Percentiles rank a stretch among this genome's conserved stretches.
phyloP scores from a whole-genome alignment of 1,140 invertebrate genomes.

The Globodera rostochiensis region DNA sequence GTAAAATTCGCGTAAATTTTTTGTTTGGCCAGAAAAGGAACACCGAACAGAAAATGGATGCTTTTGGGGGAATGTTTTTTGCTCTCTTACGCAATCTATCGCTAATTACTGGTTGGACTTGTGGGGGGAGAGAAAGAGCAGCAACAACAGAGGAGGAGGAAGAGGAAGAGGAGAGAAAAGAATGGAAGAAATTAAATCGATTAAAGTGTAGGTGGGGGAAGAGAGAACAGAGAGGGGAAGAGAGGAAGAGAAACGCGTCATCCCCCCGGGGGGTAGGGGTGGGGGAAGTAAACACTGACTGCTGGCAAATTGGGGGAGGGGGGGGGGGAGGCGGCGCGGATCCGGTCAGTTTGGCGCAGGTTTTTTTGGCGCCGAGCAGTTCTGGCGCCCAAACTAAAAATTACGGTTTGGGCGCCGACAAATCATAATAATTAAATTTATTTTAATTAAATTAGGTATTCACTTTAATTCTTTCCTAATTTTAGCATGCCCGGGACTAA shows the following conservation, averaged over 20 bases:
- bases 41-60: not conserved
- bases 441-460: no score
- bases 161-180: not conserved
- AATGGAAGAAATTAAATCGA: not conserved
- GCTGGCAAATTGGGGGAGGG: not conserved
- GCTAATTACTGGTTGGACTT: not conserved
- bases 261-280: not conserved
- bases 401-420: no score
- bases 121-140: not conserved
- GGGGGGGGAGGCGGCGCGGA: not conserved
- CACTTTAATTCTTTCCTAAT: no score
- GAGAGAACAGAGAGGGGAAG: not conserved
- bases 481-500: no score
- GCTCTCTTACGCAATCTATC: slow-evolving; percentile 12
- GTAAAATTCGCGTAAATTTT: no score
- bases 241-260: not conserved
- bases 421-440: no score
- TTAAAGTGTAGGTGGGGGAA: not conserved
- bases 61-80: not conserved
- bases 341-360: no score
- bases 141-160: not conserved
- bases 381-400: no score
- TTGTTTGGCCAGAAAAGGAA: no score
- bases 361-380: no score
- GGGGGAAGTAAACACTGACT: not conserved